A percentile compares a stretch with the other conserved stretches of the same genome.
Conservation (phyloP, 2,888 invertebrate genomes). For the Onchidella celtica region DNA sequence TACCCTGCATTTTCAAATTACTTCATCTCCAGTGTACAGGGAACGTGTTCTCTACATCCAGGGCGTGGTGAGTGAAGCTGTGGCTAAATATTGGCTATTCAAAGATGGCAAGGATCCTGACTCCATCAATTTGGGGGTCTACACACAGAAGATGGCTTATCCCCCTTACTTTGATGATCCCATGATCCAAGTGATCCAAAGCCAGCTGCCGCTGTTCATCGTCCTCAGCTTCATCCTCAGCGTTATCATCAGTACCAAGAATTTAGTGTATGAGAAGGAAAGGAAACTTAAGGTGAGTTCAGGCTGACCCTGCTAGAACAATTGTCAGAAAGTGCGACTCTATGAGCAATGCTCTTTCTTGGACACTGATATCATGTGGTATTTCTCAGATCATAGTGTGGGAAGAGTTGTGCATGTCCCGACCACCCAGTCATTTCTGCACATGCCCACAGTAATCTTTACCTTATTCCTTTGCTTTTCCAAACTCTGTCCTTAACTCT, state of each 20-base stretch:
- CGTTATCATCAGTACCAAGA: constrained; percentile 88
- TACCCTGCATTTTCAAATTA: not conserved
- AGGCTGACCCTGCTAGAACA: no score
- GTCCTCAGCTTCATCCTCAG: constrained; percentile 91
- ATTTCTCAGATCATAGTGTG: no score
- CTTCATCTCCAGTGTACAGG: constrained; percentile 82
- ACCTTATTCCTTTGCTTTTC: no score
- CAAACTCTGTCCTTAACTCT: no score
- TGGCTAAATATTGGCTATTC: constrained; percentile 68
- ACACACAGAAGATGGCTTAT: constrained; percentile 87
- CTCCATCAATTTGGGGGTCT: constrained; percentile 75
- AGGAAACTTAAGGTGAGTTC: constrained; percentile 78
- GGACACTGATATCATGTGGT: no score
- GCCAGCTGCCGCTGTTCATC: constrained; percentile 88
- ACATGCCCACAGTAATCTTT: no score
- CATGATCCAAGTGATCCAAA: constrained; percentile 85
- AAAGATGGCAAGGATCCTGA: constrained; percentile 72
- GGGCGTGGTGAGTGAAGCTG: constrained; percentile 82
- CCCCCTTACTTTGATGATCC: constrained; percentile 86
- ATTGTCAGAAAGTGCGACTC: no score
- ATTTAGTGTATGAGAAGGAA: constrained; percentile 88
- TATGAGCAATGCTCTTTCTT: no score
- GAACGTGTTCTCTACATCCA: constrained; percentile 86
- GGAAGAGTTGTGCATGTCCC: no score
- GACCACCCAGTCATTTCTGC: no score